Conservation (phyloP, 2,888 invertebrate species). For the Dione juno region DNA sequence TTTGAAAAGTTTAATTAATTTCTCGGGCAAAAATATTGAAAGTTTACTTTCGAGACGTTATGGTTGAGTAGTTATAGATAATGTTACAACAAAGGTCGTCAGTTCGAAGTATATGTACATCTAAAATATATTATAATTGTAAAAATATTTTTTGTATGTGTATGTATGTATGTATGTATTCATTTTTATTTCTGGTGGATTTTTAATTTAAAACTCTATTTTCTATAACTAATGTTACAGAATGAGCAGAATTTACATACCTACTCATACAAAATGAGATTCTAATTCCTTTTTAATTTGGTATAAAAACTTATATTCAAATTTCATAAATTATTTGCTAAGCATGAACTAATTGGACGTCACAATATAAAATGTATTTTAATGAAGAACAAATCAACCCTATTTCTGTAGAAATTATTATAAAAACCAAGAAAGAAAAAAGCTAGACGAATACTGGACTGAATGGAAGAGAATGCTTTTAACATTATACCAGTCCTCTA, state of each 20-base stretch:
- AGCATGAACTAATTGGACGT: background rate
- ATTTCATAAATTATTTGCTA: background rate
- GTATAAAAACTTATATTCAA: background rate
- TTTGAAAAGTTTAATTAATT: slow-evolving; percentile 49
- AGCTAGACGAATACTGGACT: slow-evolving; percentile 10
- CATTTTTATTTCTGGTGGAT: too few species aligned
- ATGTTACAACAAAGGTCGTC: too few species aligned
- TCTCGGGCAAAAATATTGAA: slow-evolving; percentile 36
- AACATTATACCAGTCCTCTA: slow-evolving; percentile 27
- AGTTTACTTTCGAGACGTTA: background rate
- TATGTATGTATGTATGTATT: too few species aligned
- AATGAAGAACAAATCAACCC: slow-evolving; percentile 14
- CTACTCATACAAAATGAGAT: too few species aligned
- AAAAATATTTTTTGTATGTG: too few species aligned
- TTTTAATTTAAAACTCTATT: too few species aligned
- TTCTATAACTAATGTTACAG: too few species aligned
- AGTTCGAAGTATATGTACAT: too few species aligned
- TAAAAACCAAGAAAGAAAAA: slow-evolving; percentile 4
- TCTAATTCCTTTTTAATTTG: too few species aligned
- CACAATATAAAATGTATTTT: background rate
- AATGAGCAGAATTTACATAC: too few species aligned
- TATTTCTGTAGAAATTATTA: slow-evolving; percentile 19
- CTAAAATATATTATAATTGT: too few species aligned
- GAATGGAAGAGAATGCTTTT: slow-evolving; percentile 25
- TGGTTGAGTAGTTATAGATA: background rate